A percentile compares a stretch with the other conserved stretches of the same genome.
Conservation (phyloP, 2,113 vertebrate genomes). For the Melospiza georgiana region DNA sequence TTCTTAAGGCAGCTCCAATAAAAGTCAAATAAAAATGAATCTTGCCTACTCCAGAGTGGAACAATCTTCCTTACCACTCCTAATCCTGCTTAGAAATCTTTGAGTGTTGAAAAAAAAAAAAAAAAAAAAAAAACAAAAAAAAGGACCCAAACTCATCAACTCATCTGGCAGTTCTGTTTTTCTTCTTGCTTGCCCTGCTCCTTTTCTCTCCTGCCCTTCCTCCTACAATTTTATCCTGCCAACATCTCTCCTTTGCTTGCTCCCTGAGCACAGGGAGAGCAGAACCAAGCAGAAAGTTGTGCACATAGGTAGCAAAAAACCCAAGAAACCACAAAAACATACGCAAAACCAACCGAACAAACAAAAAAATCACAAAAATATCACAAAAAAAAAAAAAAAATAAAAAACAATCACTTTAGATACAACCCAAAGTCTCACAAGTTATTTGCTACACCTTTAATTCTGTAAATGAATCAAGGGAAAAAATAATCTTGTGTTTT, state of each 20-base stretch:
- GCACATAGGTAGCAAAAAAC: not conserved
- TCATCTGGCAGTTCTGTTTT: not conserved
- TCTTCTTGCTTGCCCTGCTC: not conserved
- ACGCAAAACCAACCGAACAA: too few relatives aligned
- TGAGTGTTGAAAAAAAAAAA: not conserved
- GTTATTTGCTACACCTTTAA: not conserved
- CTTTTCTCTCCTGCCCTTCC: not conserved
- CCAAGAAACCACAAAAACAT: too few relatives aligned
- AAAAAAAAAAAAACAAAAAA: too few relatives aligned
- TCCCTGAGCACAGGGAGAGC: not conserved
- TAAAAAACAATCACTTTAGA: too few relatives aligned
- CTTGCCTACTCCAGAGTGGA: not conserved
- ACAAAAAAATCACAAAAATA: too few relatives aligned
- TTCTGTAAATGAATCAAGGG: not conserved
- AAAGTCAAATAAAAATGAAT: not conserved
- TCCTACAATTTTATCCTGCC: not conserved
- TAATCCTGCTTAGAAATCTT: not conserved
- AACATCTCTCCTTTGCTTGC: not conserved
- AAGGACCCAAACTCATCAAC: rapidly evolving
- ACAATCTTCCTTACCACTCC: not conserved
- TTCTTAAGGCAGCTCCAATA: not conserved
- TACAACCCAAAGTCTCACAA: not conserved
- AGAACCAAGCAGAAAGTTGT: not conserved
- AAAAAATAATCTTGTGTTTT: not conserved
- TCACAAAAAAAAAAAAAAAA: too few relatives aligned